Conservation (phyloP, 2,113 vertebrate genomes). For the Ammospiza nelsoni region DNA sequence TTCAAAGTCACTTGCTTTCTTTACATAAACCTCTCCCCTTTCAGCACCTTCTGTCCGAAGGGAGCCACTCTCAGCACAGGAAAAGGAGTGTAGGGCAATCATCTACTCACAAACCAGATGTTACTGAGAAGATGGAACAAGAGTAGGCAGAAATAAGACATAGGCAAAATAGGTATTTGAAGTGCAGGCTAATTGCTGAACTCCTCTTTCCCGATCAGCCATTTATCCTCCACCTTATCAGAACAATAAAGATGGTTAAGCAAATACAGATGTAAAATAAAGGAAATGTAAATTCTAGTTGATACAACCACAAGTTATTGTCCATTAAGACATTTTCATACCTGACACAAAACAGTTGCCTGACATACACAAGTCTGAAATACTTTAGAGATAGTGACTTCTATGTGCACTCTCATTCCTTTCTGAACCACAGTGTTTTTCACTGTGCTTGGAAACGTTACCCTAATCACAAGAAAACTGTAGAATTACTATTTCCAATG, state of each 20-base stretch:
- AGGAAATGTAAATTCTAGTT: not conserved
- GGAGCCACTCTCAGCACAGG: not conserved
- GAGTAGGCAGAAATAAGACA: not conserved
- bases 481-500: not conserved
- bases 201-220: not conserved
- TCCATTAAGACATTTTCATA: not conserved
- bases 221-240: not conserved
- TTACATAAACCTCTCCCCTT: slow-evolving; percentile 50
- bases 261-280: not conserved
- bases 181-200: not conserved
- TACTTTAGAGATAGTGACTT: not conserved
- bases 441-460: not conserved
- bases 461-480: not conserved
- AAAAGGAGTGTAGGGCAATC: not conserved
- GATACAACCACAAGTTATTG: not conserved
- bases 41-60: not conserved
- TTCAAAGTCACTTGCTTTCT: slow-evolving; percentile 20
- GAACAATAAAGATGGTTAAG: not conserved
- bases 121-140: not conserved
- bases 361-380: not conserved
- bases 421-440: not conserved
- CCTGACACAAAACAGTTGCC: not conserved
- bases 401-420: not conserved
- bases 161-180: not conserved
- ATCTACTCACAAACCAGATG: not conserved